phyloP scores from a whole-genome alignment of 2,797 vertebrate species.

The Synaphobranchus kaupii region DNA sequence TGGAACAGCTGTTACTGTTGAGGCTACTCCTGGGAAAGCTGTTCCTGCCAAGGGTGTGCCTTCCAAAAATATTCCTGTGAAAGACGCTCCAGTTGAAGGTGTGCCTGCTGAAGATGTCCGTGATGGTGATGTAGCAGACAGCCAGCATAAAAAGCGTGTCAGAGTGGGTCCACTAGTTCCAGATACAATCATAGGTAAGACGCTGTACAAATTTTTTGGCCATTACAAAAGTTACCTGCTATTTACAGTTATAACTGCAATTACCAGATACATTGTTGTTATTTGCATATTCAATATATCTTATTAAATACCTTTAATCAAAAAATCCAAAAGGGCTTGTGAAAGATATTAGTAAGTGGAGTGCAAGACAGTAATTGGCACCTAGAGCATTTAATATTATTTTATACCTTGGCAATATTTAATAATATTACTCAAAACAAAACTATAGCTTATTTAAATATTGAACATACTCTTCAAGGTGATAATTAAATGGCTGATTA shows the following conservation, averaged over 20 bases:
- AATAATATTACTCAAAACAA: too few relatives aligned
- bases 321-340: too few relatives aligned
- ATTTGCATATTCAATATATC: neutral
- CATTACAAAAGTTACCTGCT: neutral
- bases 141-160: conserved; percentile 52
- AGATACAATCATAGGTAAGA: conserved; percentile 60
- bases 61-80: conserved; percentile 7
- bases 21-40: neutral
- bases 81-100: conserved; percentile 33
- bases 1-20: neutral
- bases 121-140: conserved; percentile 32
- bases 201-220: neutral
- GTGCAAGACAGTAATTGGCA: neutral
- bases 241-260: neutral
- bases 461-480: neutral
- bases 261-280: neutral
- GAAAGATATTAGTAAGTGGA: neutral
- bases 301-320: too few relatives aligned
- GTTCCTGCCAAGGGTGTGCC: conserved; percentile 10
- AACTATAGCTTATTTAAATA: neutral
- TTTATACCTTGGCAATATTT: too few relatives aligned
- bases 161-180: conserved; percentile 53
- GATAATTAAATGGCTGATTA: too few relatives aligned
- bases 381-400: too few relatives aligned
- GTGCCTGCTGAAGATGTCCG: conserved; percentile 8